phyloP scores from a whole-genome alignment of 2,113 vertebrate genomes.

The Scophthalmus maximus region DNA sequence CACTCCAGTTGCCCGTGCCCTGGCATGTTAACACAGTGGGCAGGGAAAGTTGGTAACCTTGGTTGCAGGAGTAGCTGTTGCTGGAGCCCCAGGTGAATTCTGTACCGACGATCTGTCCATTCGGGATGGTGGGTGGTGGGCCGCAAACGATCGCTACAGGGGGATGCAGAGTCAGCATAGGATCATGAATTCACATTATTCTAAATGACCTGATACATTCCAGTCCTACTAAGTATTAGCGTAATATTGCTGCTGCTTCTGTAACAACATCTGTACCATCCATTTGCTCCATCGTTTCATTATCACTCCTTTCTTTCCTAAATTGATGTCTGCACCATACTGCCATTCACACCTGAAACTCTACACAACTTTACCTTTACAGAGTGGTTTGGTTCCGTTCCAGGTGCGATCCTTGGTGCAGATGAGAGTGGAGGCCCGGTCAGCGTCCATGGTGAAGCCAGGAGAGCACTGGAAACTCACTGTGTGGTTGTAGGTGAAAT shows the following conservation, averaged over 20 bases:
- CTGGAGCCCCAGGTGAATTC: constrained; percentile 96
- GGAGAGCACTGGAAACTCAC: constrained; percentile 92
- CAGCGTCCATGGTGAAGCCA: constrained; percentile 93
- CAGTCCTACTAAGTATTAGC: no score
- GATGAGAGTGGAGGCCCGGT: constrained; percentile 87
- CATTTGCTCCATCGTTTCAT: background rate
- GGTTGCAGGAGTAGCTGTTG: constrained; percentile 92
- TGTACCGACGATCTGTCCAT: constrained; percentile 91
- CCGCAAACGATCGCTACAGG: constrained; percentile 89
- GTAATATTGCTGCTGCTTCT: no score
- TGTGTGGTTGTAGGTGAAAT: constrained; percentile 89
- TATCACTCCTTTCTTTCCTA: background rate
- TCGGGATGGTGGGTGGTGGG: constrained; percentile 88
- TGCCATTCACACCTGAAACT: background rate
- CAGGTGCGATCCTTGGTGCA: constrained; percentile 98
- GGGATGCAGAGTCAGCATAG: background rate
- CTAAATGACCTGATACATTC: background rate
- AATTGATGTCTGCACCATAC: background rate
- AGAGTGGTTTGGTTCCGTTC: constrained; percentile 93
- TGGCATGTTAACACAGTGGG: constrained; percentile 94
- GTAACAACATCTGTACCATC: no score
- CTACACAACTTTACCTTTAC: constrained; percentile 87
- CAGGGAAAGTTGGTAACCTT: constrained; percentile 96
- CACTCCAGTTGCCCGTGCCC: constrained; percentile 93
- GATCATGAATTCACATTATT: background rate